Conservation (phyloP, 2,113 vertebrate species). For the Cavia porcellus region DNA sequence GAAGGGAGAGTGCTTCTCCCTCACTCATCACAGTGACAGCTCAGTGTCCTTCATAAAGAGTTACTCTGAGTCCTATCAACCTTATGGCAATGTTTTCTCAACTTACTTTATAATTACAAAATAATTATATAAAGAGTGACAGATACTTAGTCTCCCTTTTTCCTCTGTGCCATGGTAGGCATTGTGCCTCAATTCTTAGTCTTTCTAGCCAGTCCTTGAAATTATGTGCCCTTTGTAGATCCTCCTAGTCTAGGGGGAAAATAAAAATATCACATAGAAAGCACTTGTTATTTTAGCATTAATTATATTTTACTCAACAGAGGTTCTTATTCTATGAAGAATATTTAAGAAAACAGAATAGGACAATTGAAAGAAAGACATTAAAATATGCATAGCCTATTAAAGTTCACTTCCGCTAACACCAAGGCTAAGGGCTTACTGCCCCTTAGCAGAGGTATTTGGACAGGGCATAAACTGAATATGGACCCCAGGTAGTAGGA, state of each 20-base stretch:
- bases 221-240: conserved; percentile 56
- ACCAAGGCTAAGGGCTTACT: not conserved
- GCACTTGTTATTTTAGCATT: conserved; percentile 29
- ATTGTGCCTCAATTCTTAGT: conserved; percentile 48
- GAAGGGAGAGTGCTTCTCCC: not conserved
- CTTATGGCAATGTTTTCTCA: conserved; percentile 76
- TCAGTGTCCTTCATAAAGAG: conserved; percentile 62
- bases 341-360: conserved; percentile 13
- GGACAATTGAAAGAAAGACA: not conserved
- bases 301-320: conserved; percentile 57
- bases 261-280: not conserved
- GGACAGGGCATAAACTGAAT: not conserved
- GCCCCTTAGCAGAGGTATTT: not conserved
- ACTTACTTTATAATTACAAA: conserved; percentile 70
- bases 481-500: not conserved
- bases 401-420: not conserved
- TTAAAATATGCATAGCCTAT: not conserved
- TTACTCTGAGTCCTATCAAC: conserved; percentile 76
- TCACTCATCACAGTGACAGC: not conserved
- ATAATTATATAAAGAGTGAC: conserved; percentile 70
- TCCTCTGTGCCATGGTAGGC: conserved; percentile 32
- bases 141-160: conserved; percentile 26
- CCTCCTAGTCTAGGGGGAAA: not conserved
- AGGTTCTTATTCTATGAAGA: conserved; percentile 27
- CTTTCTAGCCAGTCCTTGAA: conserved; percentile 58